These are phyloP conservation scores for Mimas tiliae DNA, from an alignment of 2,888 invertebrate genomes.

Conservation along the genomic window DNA sequence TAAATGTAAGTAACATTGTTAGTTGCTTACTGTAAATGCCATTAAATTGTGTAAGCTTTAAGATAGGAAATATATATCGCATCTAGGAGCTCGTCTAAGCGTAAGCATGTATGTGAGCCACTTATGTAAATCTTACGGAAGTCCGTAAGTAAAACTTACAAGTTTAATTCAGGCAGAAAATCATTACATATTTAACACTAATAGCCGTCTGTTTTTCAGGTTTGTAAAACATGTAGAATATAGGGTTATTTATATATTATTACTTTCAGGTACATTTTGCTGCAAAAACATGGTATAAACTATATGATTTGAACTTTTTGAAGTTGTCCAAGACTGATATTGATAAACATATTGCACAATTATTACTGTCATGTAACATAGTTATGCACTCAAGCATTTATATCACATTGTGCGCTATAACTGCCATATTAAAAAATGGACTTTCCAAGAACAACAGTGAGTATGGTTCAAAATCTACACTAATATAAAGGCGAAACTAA, in stretches of 20 bases:
- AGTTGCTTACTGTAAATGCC: no score
- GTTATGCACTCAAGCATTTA: conserved; percentile 34
- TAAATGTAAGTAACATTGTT: no score
- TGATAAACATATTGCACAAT: conserved; percentile 40
- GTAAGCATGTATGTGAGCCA: no score
- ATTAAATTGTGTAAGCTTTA: not conserved
- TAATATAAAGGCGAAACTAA: no score
- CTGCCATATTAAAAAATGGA: conserved; percentile 52
- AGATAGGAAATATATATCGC: no score
- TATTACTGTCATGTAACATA: conserved; percentile 27
- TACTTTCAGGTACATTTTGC: conserved; percentile 52
- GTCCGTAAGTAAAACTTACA: no score
- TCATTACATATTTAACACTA: no score
- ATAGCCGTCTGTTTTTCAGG: no score
- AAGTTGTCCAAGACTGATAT: conserved; percentile 39
- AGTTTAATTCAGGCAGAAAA: no score
- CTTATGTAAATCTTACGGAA: no score
- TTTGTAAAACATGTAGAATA: not conserved
- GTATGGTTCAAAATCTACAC: conserved; percentile 37
- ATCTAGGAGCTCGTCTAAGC: no score
- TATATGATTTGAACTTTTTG: conserved; percentile 45
- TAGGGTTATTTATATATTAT: not conserved
- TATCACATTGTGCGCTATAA: conserved; percentile 49
- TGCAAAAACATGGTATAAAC: conserved; percentile 53
- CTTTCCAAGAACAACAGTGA: conserved; percentile 47